Evolutionary conservation across 2,113 vertebrate genomes (phyloP).

Genomic region (Isichthys henryi): DNA sequence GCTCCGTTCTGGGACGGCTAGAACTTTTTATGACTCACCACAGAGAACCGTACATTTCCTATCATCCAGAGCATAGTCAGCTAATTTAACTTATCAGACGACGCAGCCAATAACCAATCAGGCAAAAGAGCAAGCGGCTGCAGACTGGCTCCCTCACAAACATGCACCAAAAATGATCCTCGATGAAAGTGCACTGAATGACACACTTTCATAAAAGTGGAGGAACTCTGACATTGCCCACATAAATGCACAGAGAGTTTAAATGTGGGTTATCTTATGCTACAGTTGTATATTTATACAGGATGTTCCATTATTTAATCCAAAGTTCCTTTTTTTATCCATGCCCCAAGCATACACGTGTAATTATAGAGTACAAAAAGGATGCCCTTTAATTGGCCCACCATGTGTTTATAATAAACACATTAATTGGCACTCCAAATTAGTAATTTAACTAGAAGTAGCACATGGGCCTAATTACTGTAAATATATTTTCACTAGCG

Average conservation of each 20-base stretch:
- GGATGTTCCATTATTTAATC: background rate
- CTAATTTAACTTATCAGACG: background rate
- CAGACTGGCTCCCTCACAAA: background rate
- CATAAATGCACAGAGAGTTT: background rate
- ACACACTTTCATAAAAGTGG: background rate
- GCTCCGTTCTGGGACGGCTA: background rate
- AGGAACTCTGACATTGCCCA: background rate
- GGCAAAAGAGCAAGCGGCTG: background rate
- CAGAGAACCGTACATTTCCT: background rate
- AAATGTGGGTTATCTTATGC: background rate
- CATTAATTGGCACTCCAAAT: background rate
- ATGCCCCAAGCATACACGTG: background rate
- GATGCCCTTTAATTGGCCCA: background rate
- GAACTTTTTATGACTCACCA: background rate
- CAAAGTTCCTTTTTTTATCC: background rate
- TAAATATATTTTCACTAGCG: background rate
- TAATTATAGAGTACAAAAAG: background rate
- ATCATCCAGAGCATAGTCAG: background rate
- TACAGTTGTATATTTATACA: background rate
- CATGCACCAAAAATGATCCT: background rate
- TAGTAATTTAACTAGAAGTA: background rate
- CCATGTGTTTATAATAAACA: background rate
- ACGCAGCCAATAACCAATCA: background rate
- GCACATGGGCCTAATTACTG: background rate
- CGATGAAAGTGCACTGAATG: too few relatives aligned